phyloP scores from a whole-genome alignment of 2,797 vertebrate species.

The Sebastes kiyomatsui region DNA sequence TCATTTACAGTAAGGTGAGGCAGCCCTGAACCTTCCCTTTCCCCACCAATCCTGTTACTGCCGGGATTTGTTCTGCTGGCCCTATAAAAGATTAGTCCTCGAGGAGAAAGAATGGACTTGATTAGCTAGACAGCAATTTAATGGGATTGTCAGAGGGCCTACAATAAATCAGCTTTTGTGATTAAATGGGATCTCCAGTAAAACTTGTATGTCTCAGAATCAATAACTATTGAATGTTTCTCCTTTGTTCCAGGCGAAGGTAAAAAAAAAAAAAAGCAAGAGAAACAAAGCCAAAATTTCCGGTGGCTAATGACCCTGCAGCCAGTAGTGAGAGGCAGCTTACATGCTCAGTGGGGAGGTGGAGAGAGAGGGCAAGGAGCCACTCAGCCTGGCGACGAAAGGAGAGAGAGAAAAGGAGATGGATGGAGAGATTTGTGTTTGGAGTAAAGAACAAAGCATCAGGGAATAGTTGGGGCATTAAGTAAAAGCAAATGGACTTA shows the following conservation, averaged over 20 bases:
- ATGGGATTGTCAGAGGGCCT: conserved; percentile 86
- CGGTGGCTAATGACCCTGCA: conserved; percentile 68
- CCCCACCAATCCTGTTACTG: conserved; percentile 82
- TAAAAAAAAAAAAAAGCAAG: conserved; percentile 13
- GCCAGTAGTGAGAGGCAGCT: conserved; percentile 57
- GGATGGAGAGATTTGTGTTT: conserved; percentile 56
- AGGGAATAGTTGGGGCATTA: conserved; percentile 67
- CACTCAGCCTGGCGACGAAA: conserved; percentile 54
- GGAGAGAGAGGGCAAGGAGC: conserved; percentile 35
- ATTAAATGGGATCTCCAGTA: conserved; percentile 88
- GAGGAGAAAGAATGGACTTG: conserved; percentile 86
- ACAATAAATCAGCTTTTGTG: conserved; percentile 90
- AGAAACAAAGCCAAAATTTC: conserved; percentile 75
- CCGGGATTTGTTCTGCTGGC: conserved; percentile 80
- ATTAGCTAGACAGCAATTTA: conserved; percentile 90
- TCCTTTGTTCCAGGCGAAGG: conserved; percentile 71
- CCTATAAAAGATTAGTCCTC: conserved; percentile 87
- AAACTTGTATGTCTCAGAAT: conserved; percentile 84
- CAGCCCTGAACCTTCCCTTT: conserved; percentile 55
- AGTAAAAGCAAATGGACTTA: conserved; percentile 72
- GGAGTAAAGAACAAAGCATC: conserved; percentile 66
- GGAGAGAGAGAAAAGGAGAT: conserved; percentile 10
- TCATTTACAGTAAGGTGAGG: conserved; percentile 60
- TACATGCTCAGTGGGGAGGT: conserved; percentile 37
- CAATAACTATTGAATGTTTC: conserved; percentile 88